Conservation (phyloP, 1,140 invertebrate genomes). For the Euwallacea fornicatus region DNA sequence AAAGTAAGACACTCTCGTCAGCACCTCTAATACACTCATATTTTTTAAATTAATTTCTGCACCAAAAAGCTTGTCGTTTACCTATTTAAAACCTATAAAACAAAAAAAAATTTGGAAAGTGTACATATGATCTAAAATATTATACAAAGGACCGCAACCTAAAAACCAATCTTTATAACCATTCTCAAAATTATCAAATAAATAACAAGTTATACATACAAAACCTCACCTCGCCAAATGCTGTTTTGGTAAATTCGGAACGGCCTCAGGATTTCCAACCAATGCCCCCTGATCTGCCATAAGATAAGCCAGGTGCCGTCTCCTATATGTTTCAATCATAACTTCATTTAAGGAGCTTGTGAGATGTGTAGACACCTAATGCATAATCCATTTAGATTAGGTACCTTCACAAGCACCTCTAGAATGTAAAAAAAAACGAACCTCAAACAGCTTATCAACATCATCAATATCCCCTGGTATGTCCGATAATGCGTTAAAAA, state of each 20-base stretch:
- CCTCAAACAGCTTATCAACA: conserved; percentile 77
- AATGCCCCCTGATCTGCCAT: conserved; percentile 95
- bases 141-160: too few species aligned
- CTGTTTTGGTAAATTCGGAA: conserved; percentile 89
- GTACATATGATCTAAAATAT: too few species aligned
- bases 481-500: conserved; percentile 95
- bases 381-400: neutral
- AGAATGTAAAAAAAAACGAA: conserved; percentile 46
- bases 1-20: too few species aligned
- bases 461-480: conserved; percentile 92
- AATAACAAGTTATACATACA: neutral
- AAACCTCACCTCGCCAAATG: conserved; percentile 67
- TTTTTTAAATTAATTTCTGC: too few species aligned
- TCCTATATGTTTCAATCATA: conserved; percentile 85
- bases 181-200: neutral
- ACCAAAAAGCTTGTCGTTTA: too few species aligned
- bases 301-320: conserved; percentile 90
- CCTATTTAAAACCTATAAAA: too few species aligned
- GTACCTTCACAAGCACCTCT: neutral
- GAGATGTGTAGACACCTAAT: conserved; percentile 59
- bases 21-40: too few species aligned
- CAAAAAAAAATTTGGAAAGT: too few species aligned
- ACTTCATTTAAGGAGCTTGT: conserved; percentile 79
- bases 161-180: too few species aligned
- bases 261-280: conserved; percentile 85